phyloP scores from a whole-genome alignment of 1,140 invertebrate genomes.

The Belonocnema kinseyi region DNA sequence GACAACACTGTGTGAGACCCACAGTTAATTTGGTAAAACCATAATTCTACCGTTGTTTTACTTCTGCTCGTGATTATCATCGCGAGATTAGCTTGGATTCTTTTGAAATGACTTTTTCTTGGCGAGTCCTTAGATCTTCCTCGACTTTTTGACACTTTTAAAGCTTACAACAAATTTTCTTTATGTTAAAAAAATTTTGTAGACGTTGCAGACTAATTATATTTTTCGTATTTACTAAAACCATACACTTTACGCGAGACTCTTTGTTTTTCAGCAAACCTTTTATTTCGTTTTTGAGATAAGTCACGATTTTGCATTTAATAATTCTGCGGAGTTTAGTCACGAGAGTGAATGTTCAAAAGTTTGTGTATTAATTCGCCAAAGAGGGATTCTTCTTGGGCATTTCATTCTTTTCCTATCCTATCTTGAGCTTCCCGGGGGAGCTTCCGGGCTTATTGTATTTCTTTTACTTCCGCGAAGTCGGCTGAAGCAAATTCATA shows the following conservation, averaged over 20 bases:
- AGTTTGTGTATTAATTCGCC: slow-evolving; percentile 15
- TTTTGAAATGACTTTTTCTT: neutral
- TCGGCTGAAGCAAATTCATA: neutral
- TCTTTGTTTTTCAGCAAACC: too few species aligned
- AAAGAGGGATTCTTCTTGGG: neutral
- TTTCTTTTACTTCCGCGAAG: slow-evolving; percentile 16
- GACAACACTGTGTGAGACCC: neutral
- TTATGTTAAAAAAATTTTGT: too few species aligned
- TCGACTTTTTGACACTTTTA: neutral
- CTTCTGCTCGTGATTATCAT: neutral
- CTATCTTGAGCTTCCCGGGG: neutral
- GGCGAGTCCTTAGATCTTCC: neutral
- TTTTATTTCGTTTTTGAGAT: neutral
- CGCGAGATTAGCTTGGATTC: neutral
- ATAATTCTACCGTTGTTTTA: neutral
- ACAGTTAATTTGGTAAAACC: neutral
- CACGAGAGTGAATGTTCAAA: slow-evolving; percentile 16
- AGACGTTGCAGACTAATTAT: too few species aligned
- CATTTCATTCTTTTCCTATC: neutral
- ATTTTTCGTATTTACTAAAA: too few species aligned
- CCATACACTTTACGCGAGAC: too few species aligned
- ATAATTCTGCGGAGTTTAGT: neutral
- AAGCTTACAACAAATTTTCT: too few species aligned
- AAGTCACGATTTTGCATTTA: neutral
- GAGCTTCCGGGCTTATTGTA: slow-evolving; percentile 13